phyloP scores from a whole-genome alignment of 2,113 vertebrate genomes.

The Gymnarchus niloticus region DNA sequence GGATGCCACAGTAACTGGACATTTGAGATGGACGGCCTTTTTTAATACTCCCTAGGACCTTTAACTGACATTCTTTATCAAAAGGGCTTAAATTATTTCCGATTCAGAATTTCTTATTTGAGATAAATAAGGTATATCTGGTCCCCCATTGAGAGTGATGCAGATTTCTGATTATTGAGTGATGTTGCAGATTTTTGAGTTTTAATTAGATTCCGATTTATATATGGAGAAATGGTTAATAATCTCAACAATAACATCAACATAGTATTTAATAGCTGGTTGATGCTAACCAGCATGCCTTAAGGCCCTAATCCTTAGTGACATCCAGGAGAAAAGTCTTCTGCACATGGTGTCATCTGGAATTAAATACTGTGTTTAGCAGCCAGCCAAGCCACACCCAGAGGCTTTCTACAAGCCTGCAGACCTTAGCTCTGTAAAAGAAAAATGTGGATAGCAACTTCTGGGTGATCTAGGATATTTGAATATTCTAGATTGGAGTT shows the following conservation, averaged over 20 bases:
- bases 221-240: neutral
- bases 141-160: neutral
- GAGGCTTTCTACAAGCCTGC: neutral
- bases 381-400: neutral
- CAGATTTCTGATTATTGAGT: neutral
- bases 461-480: neutral
- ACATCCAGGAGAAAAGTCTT: neutral
- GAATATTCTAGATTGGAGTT: neutral
- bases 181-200: neutral
- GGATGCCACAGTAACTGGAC: neutral
- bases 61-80: no score
- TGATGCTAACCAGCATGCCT: neutral
- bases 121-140: neutral
- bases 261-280: neutral
- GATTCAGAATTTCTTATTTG: no score
- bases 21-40: neutral
- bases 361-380: neutral
- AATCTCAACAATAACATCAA: neutral
- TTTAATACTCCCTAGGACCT: neutral
- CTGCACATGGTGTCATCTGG: neutral
- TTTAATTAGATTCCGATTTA: neutral
- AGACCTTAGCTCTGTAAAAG: neutral
- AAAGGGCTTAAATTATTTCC: no score
- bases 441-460: neutral
- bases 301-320: neutral